Conservation (phyloP, 2,888 invertebrate genomes). For the Apamea crenata region DNA sequence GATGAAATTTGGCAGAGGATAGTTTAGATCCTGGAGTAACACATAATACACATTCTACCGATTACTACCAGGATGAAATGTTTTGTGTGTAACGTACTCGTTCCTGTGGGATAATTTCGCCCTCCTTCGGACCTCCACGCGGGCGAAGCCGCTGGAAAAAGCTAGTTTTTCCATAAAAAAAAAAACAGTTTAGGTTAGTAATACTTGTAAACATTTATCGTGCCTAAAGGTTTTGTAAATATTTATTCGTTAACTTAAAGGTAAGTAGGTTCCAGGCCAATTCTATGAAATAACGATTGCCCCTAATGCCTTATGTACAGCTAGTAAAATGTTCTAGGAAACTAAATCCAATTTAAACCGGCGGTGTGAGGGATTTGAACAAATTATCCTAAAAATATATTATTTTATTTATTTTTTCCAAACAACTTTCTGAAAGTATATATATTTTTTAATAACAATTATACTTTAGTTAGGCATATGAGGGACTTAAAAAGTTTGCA, state of each 20-base stretch:
- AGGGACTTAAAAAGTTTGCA: too few relatives aligned
- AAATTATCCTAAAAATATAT: not conserved
- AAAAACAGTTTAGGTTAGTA: not conserved
- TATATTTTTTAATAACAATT: too few relatives aligned
- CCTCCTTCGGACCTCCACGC: not conserved
- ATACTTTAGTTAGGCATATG: too few relatives aligned
- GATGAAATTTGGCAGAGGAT: too few relatives aligned
- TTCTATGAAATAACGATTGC: not conserved
- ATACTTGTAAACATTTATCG: not conserved
- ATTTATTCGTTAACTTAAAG: constrained; percentile 4
- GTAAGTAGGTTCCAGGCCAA: not conserved
- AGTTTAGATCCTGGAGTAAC: not conserved
- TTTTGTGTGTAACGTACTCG: not conserved
- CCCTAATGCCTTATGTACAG: not conserved
- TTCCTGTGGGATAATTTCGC: not conserved
- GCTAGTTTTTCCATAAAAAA: not conserved
- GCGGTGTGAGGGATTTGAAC: not conserved
- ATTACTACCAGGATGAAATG: too few relatives aligned
- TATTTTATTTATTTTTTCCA: too few relatives aligned
- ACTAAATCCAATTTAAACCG: too few relatives aligned
- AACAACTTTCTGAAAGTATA: too few relatives aligned
- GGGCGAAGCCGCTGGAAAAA: not conserved
- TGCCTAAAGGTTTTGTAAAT: not conserved
- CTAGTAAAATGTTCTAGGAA: not conserved
- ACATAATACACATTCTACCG: not conserved